Conservation (phyloP, 35 echinoderm and acorn worm genomes). For the Strongylocentrotus purpuratus region DNA sequence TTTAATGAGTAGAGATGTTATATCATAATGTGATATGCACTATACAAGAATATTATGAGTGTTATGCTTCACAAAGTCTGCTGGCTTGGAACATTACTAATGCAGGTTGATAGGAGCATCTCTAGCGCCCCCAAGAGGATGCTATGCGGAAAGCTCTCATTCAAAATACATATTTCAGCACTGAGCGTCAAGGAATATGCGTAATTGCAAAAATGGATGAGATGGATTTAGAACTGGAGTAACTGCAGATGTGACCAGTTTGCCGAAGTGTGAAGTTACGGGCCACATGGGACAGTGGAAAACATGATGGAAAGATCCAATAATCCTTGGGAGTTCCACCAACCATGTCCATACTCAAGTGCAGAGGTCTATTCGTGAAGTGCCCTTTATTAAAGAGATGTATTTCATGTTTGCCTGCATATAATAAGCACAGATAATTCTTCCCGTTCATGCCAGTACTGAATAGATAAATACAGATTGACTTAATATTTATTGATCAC, state of each 20-base stretch:
- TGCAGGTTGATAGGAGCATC: constrained; percentile 11
- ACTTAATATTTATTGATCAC: too few relatives aligned
- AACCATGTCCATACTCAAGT: not conserved
- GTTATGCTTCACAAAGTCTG: not conserved
- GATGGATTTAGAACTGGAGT: constrained; percentile 35
- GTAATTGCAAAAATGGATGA: constrained; percentile 16
- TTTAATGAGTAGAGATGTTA: too few relatives aligned
- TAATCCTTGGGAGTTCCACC: not conserved
- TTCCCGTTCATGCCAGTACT: not conserved
- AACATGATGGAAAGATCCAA: not conserved
- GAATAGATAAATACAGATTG: not conserved
- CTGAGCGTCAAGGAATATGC: not conserved
- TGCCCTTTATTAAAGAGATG: not conserved
- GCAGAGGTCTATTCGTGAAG: not conserved
- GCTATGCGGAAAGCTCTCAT: not conserved
- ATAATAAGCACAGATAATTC: not conserved
- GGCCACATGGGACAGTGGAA: not conserved
- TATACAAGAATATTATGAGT: not conserved
- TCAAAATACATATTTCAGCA: constrained; percentile 37
- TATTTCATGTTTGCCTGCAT: not conserved
- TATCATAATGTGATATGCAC: too few relatives aligned
- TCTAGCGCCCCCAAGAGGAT: constrained; percentile 21
- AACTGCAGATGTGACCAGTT: constrained; percentile 39
- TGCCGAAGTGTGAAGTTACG: constrained; percentile 14
- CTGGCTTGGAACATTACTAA: not conserved